A percentile compares a stretch with the other conserved stretches of the same genome.
These are phyloP conservation scores for Pelochelys cantorii DNA, from an alignment of 2,797 vertebrate genomes.

Conservation along the genomic window DNA sequence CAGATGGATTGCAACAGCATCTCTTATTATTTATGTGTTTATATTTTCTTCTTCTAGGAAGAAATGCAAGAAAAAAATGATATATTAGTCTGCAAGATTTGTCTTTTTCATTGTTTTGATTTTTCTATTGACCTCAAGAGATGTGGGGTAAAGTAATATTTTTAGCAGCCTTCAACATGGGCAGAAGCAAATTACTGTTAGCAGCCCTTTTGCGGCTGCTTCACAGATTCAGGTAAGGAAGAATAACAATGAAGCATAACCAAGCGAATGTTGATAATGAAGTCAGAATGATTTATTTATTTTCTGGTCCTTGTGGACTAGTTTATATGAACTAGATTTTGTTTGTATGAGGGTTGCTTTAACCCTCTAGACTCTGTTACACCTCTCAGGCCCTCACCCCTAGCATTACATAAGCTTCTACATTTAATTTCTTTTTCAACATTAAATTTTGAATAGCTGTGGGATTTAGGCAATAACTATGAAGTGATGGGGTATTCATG, in stretches of 20 bases:
- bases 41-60: slow-evolving; percentile 31
- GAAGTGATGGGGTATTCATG: not conserved
- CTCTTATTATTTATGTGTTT: not conserved
- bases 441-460: not conserved
- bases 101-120: slow-evolving; percentile 60
- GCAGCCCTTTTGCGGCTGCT: slow-evolving; percentile 18
- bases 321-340: slow-evolving; percentile 46
- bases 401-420: not conserved
- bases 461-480: not conserved
- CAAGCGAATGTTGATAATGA: slow-evolving; percentile 43
- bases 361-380: slow-evolving; percentile 46
- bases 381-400: not conserved
- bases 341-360: slow-evolving; percentile 38
- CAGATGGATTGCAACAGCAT: slow-evolving; percentile 39
- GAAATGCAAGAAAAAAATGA: slow-evolving; percentile 19
- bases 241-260: slow-evolving; percentile 42
- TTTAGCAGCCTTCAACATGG: slow-evolving; percentile 57
- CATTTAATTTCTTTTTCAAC: not conserved
- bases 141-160: slow-evolving; percentile 46
- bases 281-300: slow-evolving; percentile 68
- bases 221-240: slow-evolving; percentile 58
- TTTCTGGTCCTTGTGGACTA: slow-evolving; percentile 39
- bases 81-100: slow-evolving; percentile 24
- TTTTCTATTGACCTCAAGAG: slow-evolving; percentile 69
- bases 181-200: slow-evolving; percentile 55